Evolutionary conservation across 2,113 vertebrate species (phyloP), one percentile per base, ranked within the genome.

Genomic region (Myotis yumanensis): DNA sequence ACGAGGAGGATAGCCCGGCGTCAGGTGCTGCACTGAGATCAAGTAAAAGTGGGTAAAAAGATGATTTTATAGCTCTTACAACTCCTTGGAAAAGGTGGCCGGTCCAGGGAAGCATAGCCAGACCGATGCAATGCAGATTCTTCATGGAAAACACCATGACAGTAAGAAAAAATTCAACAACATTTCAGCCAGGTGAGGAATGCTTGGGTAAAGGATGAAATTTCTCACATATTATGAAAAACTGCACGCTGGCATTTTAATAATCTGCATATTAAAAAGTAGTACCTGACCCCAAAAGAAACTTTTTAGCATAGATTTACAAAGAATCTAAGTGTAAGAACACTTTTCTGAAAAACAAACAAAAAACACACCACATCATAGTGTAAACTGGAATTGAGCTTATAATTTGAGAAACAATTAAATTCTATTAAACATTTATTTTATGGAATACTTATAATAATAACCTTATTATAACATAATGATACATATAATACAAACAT

Each of bases 261-360:
- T 86, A 92, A 87, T 3, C 8, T 87, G 25, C 7, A n/a, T 85
- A n/a, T 81, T 87, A 88, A 68, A 95, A 94, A 80, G 25, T 18
- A 54, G 73, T 73, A 82, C 23, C 84, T 73, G n/a, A n/a, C n/a
- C 37, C 32, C 72, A 79, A 95, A 81, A 14, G 37, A 91, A 95
- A 85, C 8, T 23, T 81, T 77, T 52, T 59, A 88, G 37, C 32
- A 68, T 30, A 71, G 5, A 77, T 87, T 37, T n/a, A 10, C 30
- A 86, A 87, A 75, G 72, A 73, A 62, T 37, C 1, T 16, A 76
- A 93, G 22, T 16, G 23, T 84, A 75, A 32, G 32, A 91, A 80
- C 72, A 86, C 6, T 62, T 87, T 86, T 81, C 79, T 94, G 85
- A 84, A 73, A 86, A 82, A 88, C 15, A 64, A 71, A 57, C 52